phyloP scores from a whole-genome alignment of 1,140 invertebrate species.

The Phthorimaea operculella region DNA sequence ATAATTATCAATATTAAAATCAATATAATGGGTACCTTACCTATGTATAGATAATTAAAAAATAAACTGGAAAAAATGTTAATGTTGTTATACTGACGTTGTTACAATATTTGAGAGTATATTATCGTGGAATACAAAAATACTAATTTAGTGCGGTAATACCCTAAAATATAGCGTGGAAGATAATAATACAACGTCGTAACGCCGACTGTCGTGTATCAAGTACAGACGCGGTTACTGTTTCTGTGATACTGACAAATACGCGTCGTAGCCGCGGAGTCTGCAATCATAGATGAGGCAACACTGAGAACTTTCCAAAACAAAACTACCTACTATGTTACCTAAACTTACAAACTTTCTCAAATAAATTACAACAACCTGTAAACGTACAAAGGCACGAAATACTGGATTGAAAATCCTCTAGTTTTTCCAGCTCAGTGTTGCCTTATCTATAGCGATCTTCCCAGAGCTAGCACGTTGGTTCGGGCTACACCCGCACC shows the following conservation, averaged over 20 bases:
- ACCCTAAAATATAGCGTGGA: slow-evolving; percentile 40
- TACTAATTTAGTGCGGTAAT: slow-evolving; percentile 51
- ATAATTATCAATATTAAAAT: slow-evolving; percentile 31
- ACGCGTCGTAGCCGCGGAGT: too few relatives aligned
- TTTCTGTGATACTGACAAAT: slow-evolving; percentile 38
- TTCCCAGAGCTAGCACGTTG: slow-evolving; percentile 9
- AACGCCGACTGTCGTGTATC: neutral
- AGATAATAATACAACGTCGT: slow-evolving; percentile 38
- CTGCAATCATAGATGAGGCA: too few relatives aligned
- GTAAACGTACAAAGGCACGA: too few relatives aligned
- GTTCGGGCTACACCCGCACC: slow-evolving; percentile 10
- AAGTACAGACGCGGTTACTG: slow-evolving; percentile 21
- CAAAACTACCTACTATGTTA: too few relatives aligned
- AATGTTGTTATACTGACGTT: slow-evolving; percentile 69
- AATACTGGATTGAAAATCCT: too few relatives aligned
- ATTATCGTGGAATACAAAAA: slow-evolving; percentile 48
- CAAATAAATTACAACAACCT: too few relatives aligned
- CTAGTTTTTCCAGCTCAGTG: too few relatives aligned
- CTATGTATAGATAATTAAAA: slow-evolving; percentile 50
- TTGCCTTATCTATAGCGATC: too few relatives aligned
- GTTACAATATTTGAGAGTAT: slow-evolving; percentile 70
- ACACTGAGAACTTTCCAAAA: too few relatives aligned
- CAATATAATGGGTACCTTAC: slow-evolving; percentile 31
- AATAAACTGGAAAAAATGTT: slow-evolving; percentile 56
- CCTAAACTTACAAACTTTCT: too few relatives aligned